phyloP scores from a whole-genome alignment of 2,888 invertebrate genomes.

The Pachliopta kotzebuea region DNA sequence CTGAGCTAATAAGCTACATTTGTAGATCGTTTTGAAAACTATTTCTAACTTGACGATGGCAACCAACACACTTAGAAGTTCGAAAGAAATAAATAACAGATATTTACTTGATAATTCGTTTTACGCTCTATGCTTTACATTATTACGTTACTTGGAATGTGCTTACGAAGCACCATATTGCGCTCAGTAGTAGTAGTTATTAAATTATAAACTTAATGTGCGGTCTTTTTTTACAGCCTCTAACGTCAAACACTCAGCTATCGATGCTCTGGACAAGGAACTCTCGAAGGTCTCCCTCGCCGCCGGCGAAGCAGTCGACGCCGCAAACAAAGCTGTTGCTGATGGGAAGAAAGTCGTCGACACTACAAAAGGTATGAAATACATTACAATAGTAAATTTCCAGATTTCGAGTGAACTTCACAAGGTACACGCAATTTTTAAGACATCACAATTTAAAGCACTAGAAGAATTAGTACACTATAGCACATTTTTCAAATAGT shows the following conservation, averaged over 20 bases:
- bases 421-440: background rate
- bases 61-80: too few species aligned
- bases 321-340: slow-evolving; percentile 66
- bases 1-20: too few species aligned
- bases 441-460: background rate
- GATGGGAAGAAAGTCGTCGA: slow-evolving; percentile 75
- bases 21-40: too few species aligned
- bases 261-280: slow-evolving; percentile 77
- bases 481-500: background rate
- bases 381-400: background rate
- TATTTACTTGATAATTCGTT: too few species aligned
- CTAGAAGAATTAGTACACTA: background rate
- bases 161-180: too few species aligned
- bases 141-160: too few species aligned
- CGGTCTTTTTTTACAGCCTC: slow-evolving; percentile 45
- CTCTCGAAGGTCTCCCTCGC: slow-evolving; percentile 71
- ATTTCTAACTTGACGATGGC: too few species aligned
- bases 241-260: slow-evolving; percentile 70
- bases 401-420: background rate
- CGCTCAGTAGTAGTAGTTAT: too few species aligned
- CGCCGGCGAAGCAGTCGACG: slow-evolving; percentile 70
- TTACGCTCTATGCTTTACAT: too few species aligned
- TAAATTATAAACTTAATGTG: too few species aligned
- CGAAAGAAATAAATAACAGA: too few species aligned
- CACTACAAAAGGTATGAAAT: slow-evolving; percentile 64